Conservation (phyloP, 2,888 invertebrate genomes). For the Cremastobaeus sp. region DNA sequence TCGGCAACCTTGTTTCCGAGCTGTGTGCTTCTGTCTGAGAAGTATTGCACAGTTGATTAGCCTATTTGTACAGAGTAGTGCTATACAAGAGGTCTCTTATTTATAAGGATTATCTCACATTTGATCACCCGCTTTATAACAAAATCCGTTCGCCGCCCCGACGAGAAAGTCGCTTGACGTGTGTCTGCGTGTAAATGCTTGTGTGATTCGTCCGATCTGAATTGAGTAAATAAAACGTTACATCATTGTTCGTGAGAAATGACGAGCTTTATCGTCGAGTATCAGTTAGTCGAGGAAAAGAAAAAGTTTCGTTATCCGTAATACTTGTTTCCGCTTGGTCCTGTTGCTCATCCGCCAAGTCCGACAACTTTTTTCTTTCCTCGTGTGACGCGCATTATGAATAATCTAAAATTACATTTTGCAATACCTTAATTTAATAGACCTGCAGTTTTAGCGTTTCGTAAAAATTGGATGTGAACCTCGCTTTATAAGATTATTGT, state of each 20-base stretch:
- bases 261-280: conserved; percentile 37
- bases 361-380: conserved; percentile 20
- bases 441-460: conserved; percentile 55
- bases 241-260: conserved; percentile 20
- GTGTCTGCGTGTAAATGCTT: conserved; percentile 30
- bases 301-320: conserved; percentile 10
- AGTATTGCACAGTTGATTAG: conserved; percentile 52
- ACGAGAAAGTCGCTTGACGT: conserved; percentile 30
- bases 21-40: conserved; percentile 27
- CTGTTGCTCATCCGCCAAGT: neutral
- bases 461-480: conserved; percentile 56
- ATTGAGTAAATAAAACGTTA: conserved; percentile 43
- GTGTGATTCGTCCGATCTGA: conserved; percentile 34
- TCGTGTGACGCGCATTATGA: conserved; percentile 31
- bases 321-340: neutral
- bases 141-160: conserved; percentile 38
- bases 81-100: conserved; percentile 45
- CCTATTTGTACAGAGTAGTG: conserved; percentile 56
- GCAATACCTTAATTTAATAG: conserved; percentile 50
- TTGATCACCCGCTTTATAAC: conserved; percentile 42
- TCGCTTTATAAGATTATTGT: conserved; percentile 43
- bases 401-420: conserved; percentile 49
- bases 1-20: conserved; percentile 43
- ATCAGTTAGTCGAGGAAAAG: conserved; percentile 24
- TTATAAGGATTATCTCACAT: conserved; percentile 31